Evolutionary conservation across 1,140 invertebrate species (phyloP).

Genomic region (Drosophila littoralis): DNA sequence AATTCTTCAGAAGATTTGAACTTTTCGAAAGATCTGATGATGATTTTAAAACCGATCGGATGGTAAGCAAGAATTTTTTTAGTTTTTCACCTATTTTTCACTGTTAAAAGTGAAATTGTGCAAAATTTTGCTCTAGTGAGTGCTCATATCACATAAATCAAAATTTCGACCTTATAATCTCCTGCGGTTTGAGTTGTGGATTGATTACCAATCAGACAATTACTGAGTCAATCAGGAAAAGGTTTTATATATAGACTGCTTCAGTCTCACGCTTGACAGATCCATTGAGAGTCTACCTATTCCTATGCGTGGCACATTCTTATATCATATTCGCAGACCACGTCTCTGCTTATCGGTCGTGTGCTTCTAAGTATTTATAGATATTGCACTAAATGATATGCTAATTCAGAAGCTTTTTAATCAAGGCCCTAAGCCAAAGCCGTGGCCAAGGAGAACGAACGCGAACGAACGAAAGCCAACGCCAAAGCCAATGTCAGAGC

Average conservation of each 20-base stretch:
- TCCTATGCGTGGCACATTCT: neutral
- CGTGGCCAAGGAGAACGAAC: constrained; percentile 18
- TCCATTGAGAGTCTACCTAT: neutral
- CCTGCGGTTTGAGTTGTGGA: no score
- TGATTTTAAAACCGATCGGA: no score
- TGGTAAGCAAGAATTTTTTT: no score
- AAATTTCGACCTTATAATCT: no score
- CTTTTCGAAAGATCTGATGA: no score
- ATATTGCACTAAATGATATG: constrained; percentile 71
- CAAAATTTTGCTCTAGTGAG: no score
- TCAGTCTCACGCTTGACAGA: neutral
- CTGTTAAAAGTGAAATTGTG: no score
- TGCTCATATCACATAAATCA: no score
- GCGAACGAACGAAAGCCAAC: constrained; percentile 14
- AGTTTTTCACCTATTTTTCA: no score
- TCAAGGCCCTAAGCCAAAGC: constrained; percentile 64
- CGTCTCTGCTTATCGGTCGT: neutral
- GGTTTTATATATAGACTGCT: neutral
- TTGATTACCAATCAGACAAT: no score
- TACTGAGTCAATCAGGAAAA: no score
- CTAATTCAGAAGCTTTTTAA: constrained; percentile 80
- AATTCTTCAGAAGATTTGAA: no score
- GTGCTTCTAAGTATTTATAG: constrained; percentile 52
- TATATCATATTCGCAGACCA: neutral
- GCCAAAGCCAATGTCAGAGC: constrained; percentile 17